Base-by-base conservation (phyloP, 2,113 vertebrate species). In the Arvicanthis niloticus region DNA sequence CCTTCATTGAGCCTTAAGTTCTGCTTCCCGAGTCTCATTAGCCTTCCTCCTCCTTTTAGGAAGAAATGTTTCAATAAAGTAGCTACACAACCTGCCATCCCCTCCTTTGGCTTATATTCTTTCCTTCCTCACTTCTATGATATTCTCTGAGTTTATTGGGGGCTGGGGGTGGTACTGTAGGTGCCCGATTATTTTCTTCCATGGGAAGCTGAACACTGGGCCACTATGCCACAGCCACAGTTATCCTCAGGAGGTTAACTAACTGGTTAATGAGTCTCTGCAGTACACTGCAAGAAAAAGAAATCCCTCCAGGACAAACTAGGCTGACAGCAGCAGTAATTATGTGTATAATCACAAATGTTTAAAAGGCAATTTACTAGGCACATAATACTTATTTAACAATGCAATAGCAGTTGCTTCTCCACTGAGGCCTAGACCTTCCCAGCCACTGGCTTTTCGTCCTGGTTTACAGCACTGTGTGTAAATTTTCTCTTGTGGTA, bases 91-190 rank as follows among this genome's bases (percentile, higher is more conserved):
- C 42, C 40, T 31, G n/a, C 26, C 26, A 19, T 24, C 60, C 82
- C 16, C 45, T 65, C 15, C 58, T 85, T 8, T 34, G 58, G 26
- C n/a, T 65, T 45, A 6, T 40, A 56, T 15, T 65, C 40, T 85
- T 62, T 85, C 26, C 37, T 24, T 65, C 60, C 60, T 45, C 16
- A 1, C 7, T 65, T 85, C 17, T 45, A 45, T 31, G 40, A 45
- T 85, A 40, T 0, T 45, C 26, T 40, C 40, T 42, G 81, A 10
- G 56, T n/a, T 4, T 60, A 7, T 45, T 48, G 34, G 37, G 6
- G 16, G 34, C 13, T 3, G 1, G 21, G 12, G n/a, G 24, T 22
- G 22, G 2, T 0, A n/a, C 24, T 62, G 3, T 45, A 29, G 56
- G 3, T 82, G 11, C 22, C 58, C 40, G 26, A 42, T 26, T n/a